Evolutionary conservation across 1,140 invertebrate species (phyloP).

Genomic region (Drosophila athabasca): DNA sequence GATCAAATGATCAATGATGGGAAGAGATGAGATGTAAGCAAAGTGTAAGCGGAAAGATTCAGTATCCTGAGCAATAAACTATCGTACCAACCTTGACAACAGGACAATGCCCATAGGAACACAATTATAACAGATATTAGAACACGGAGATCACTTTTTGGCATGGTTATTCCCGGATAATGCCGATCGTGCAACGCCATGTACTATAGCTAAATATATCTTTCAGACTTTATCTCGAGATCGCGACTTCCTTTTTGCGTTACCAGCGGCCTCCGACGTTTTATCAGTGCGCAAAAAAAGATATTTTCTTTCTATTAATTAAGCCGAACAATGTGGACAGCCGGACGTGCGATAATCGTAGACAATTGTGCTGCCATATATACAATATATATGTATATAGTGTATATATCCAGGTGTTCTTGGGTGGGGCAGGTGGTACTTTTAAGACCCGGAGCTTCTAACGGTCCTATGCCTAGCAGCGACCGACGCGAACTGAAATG

Average conservation of each 20-base stretch:
- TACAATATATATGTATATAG: background rate
- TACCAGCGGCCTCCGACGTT: constrained; percentile 16
- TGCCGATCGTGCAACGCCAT: too few relatives aligned
- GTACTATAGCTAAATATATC: background rate
- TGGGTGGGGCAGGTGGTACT: background rate
- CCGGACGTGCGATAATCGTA: constrained; percentile 47
- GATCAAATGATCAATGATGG: too few relatives aligned
- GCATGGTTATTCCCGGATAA: constrained; percentile 33
- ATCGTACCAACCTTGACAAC: constrained; percentile 55
- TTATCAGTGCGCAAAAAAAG: constrained; percentile 54
- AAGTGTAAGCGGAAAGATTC: too few relatives aligned
- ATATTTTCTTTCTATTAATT: constrained; percentile 56
- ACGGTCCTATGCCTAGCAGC: constrained; percentile 62
- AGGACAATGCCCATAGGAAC: constrained; percentile 24
- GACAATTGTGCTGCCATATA: constrained; percentile 36
- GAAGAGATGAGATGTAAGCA: too few relatives aligned
- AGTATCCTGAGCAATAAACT: background rate
- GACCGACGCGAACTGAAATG: constrained; percentile 70
- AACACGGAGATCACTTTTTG: constrained; percentile 30
- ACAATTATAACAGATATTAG: constrained; percentile 35
- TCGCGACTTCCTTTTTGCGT: constrained; percentile 40
- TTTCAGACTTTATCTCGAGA: constrained; percentile 26
- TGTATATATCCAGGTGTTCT: constrained; percentile 29
- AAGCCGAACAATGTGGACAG: constrained; percentile 27
- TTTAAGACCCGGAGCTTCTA: constrained; percentile 40